Evolutionary conservation across 2,113 vertebrate species (phyloP).

Genomic region (Marmota flaviventris): DNA sequence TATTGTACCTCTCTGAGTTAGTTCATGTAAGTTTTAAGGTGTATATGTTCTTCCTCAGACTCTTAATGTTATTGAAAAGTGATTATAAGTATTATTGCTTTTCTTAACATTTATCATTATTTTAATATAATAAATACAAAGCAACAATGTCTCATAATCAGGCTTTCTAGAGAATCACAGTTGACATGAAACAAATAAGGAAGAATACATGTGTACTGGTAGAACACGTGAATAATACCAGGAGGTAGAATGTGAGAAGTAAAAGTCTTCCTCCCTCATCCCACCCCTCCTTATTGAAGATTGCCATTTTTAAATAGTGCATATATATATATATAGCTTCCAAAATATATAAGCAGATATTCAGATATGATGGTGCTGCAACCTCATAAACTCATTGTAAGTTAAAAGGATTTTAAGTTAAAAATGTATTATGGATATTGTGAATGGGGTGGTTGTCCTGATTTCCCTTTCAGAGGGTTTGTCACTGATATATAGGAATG

Average conservation of each 20-base stretch:
- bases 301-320: background rate
- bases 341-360: background rate
- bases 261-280: background rate
- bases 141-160: background rate
- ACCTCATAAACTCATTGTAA: background rate
- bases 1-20: background rate
- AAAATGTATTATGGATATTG: background rate
- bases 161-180: background rate
- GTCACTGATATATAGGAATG: too few species aligned
- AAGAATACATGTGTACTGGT: background rate
- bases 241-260: background rate
- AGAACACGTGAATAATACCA: conserved; percentile 1
- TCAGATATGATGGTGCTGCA: too few species aligned
- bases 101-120: background rate
- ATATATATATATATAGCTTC: background rate
- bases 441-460: too few species aligned
- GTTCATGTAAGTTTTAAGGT: background rate
- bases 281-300: background rate
- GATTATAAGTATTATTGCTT: background rate
- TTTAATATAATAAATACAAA: background rate
- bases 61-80: conserved; percentile 20
- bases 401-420: background rate
- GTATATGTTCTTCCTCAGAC: background rate
- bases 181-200: background rate
- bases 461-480: too few species aligned